A percentile compares a stretch with the other conserved stretches of the same genome.
Evolutionary conservation across 2,113 vertebrate species (phyloP).

Genomic region (Rostratula benghalensis): DNA sequence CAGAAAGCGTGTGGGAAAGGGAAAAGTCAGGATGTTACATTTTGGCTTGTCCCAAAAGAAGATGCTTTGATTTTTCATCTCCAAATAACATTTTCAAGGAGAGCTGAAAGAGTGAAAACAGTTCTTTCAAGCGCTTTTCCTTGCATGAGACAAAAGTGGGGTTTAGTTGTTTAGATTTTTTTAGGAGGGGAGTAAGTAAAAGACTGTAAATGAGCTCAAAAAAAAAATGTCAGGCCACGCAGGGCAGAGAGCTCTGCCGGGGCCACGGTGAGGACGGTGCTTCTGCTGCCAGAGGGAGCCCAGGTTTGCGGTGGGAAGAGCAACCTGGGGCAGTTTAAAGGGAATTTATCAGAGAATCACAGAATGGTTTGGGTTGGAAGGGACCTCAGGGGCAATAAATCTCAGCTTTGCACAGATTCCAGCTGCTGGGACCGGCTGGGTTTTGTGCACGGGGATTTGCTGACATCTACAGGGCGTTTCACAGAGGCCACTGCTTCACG

Average conservation of each 20-base stretch:
- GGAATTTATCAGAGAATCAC: not conserved
- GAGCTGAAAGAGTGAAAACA: not conserved
- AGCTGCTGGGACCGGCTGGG: not conserved
- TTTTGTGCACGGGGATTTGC: not conserved
- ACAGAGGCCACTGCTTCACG: not conserved
- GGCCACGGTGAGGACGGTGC: no score
- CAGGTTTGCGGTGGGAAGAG: no score
- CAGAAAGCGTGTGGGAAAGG: fast-evolving
- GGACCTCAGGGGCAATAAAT: not conserved
- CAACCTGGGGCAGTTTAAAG: no score
- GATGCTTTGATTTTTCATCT: not conserved
- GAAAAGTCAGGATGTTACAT: not conserved
- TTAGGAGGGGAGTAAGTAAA: not conserved
- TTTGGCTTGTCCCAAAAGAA: not conserved
- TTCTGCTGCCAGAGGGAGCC: no score
- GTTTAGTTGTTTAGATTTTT: not conserved
- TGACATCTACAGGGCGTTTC: constrained; percentile 45
- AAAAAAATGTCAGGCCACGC: no score
- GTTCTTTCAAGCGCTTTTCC: not conserved
- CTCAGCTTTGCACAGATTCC: fast-evolving
- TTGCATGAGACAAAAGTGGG: not conserved
- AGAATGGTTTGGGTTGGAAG: not conserved
- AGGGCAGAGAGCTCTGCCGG: no score
- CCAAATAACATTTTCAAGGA: fast-evolving
- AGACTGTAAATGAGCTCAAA: no score